Evolutionary conservation across 2,888 invertebrate genomes (phyloP).

Genomic region (Protonemura montana): DNA sequence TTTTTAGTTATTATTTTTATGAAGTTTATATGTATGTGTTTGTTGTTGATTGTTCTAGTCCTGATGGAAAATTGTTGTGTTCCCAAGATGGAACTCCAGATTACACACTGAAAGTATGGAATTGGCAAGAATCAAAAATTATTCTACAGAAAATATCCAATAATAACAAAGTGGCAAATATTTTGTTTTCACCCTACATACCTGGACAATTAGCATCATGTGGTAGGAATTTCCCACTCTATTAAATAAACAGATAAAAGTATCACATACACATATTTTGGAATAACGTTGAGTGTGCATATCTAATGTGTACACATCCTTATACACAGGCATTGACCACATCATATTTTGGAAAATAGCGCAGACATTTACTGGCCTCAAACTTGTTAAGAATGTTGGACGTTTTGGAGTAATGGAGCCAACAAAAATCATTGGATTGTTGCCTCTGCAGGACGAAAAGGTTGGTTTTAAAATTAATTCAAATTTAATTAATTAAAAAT

Average conservation of each 20-base stretch:
- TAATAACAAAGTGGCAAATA: conserved; percentile 79
- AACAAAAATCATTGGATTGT: conserved; percentile 84
- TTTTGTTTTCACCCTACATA: conserved; percentile 82
- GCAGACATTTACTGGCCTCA: conserved; percentile 87
- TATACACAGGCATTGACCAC: conserved; percentile 64
- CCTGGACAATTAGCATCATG: conserved; percentile 81
- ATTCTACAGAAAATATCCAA: conserved; percentile 83
- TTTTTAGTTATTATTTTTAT: too few species aligned
- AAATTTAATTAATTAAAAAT: too few species aligned
- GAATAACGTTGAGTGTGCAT: background rate
- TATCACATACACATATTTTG: background rate
- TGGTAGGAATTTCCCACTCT: conserved; percentile 60
- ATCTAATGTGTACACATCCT: background rate
- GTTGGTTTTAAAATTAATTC: background rate
- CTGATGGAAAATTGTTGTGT: conserved; percentile 79
- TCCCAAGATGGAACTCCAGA: conserved; percentile 88
- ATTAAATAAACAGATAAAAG: background rate
- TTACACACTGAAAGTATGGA: conserved; percentile 87
- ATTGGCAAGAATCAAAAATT: conserved; percentile 80
- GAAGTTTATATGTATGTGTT: too few species aligned
- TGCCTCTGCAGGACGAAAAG: conserved; percentile 82
- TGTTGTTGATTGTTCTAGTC: conserved; percentile 57
- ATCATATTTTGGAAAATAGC: conserved; percentile 95
- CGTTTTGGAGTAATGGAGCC: conserved; percentile 90
- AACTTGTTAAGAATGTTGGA: conserved; percentile 86